These are phyloP conservation scores for Cerceris ruficornis DNA, from an alignment of 2,888 invertebrate genomes.

Conservation along the genomic window DNA sequence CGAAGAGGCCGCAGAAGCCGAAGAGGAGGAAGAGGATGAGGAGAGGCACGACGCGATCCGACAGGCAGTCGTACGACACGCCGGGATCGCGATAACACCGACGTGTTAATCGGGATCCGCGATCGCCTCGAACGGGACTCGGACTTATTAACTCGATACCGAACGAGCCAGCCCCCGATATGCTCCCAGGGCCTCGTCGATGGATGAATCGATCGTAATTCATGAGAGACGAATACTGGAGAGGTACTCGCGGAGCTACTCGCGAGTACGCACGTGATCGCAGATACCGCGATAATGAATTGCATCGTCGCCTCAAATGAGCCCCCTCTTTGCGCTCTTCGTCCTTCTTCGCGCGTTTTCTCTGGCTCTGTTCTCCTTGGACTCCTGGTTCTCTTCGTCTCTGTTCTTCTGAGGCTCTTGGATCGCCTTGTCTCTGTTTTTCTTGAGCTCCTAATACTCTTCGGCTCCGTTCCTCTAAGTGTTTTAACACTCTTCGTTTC, in stretches of 20 bases:
- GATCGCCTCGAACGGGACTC: slow-evolving; percentile 65
- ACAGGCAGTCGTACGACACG: slow-evolving; percentile 42
- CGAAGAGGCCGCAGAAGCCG: too few relatives aligned
- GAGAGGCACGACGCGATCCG: slow-evolving; percentile 20
- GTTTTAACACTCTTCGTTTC: too few relatives aligned
- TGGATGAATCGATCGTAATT: slow-evolving; percentile 64
- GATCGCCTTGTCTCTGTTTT: too few relatives aligned
- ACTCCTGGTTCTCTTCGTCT: too few relatives aligned
- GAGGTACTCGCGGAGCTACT: slow-evolving; percentile 34
- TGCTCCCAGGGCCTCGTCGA: background rate
- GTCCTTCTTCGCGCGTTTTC: too few relatives aligned
- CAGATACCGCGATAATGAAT: slow-evolving; percentile 70
- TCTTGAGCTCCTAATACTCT: too few relatives aligned
- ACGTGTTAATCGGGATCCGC: slow-evolving; percentile 56
- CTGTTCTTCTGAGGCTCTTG: too few relatives aligned
- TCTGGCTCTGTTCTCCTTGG: too few relatives aligned
- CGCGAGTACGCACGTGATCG: slow-evolving; percentile 46
- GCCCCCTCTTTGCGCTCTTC: slow-evolving; percentile 12
- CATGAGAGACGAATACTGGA: slow-evolving; percentile 54
- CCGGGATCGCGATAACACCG: slow-evolving; percentile 48
- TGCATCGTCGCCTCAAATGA: slow-evolving; percentile 64
- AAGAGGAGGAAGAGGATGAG: slow-evolving; percentile 4
- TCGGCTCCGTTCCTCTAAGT: too few relatives aligned
- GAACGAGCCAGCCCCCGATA: slow-evolving; percentile 35
- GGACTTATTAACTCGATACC: slow-evolving; percentile 67